Evolutionary conservation across 1,140 invertebrate genomes (phyloP).

Genomic region (Leptinotarsa undecemlineata): DNA sequence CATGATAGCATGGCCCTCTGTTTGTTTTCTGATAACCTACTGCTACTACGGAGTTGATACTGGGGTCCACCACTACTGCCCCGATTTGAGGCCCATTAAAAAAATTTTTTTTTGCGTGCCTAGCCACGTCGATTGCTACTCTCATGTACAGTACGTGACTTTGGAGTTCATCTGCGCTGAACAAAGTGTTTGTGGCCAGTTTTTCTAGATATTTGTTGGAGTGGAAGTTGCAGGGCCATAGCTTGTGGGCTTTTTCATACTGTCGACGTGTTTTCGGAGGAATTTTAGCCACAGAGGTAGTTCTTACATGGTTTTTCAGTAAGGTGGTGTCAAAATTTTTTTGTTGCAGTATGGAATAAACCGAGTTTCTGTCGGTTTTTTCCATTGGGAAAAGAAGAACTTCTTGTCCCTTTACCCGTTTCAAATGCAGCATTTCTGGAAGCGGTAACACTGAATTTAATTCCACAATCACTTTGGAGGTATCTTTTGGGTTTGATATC

Average conservation of each 20-base stretch:
- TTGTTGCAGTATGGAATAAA: slow-evolving; percentile 58
- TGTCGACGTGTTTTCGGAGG: slow-evolving; percentile 70
- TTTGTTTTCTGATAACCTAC: slow-evolving; percentile 65
- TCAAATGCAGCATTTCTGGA: slow-evolving; percentile 70
- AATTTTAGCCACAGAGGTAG: slow-evolving; percentile 63
- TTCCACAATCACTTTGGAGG: slow-evolving; percentile 65
- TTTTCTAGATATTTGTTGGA: slow-evolving; percentile 73
- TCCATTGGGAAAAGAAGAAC: slow-evolving; percentile 62
- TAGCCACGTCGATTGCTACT: slow-evolving; percentile 62
- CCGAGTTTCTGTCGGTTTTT: slow-evolving; percentile 43
- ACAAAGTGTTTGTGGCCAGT: slow-evolving; percentile 65
- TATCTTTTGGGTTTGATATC: slow-evolving; percentile 64
- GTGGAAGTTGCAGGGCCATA: slow-evolving; percentile 88
- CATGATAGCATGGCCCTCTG: slow-evolving; percentile 79
- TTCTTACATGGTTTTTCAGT: slow-evolving; percentile 60
- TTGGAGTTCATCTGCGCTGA: slow-evolving; percentile 62
- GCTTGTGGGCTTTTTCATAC: slow-evolving; percentile 62
- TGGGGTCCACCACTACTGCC: slow-evolving; percentile 73
- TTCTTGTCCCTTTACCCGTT: slow-evolving; percentile 68
- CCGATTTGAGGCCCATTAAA: slow-evolving; percentile 41
- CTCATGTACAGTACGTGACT: slow-evolving; percentile 67
- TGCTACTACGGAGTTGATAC: slow-evolving; percentile 64
- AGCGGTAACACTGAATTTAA: slow-evolving; percentile 63
- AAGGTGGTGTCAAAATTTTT: slow-evolving; percentile 60
- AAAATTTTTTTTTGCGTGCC: slow-evolving; percentile 32